Conservation (phyloP, 2,113 vertebrate genomes). For the Hippocampus mohnikei region DNA sequence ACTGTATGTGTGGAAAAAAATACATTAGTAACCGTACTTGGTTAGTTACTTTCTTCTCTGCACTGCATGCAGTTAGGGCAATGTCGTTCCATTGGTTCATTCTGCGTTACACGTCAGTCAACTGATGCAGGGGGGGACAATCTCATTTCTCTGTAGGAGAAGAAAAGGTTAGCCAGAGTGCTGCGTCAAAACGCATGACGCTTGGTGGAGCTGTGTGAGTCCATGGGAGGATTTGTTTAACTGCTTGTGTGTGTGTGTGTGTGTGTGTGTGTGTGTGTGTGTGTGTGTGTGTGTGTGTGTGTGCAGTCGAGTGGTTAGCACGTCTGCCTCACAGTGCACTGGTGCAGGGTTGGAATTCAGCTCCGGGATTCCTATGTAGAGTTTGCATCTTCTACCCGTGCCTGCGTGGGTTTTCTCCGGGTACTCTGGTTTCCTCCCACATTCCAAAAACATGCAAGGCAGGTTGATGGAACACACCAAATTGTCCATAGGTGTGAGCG, state of each 20-base stretch:
- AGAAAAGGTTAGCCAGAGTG: conserved; percentile 32
- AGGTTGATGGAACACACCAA: too few species aligned
- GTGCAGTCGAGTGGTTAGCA: too few species aligned
- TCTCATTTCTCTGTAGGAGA: neutral
- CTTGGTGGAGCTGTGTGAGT: conserved; percentile 4
- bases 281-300: neutral
- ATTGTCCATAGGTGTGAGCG: too few species aligned
- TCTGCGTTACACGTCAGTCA: neutral
- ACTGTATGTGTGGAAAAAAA: too few species aligned
- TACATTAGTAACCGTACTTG: neutral
- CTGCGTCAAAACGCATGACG: conserved; percentile 29
- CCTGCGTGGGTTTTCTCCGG: too few species aligned
- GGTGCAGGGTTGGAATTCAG: too few species aligned
- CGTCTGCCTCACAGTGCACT: too few species aligned
- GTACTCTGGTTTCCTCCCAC: too few species aligned
- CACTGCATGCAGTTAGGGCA: neutral
- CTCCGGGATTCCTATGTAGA: too few species aligned
- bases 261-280: neutral
- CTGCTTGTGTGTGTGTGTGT: too few species aligned
- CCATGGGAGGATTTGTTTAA: neutral
- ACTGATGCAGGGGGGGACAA: neutral
- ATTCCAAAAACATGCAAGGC: too few species aligned
- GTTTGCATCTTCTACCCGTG: too few species aligned
- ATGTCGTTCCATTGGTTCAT: neutral
- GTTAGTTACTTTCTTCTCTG: neutral